Evolutionary conservation across 2,113 vertebrate species (phyloP), one percentile per base, ranked within the genome.

Genomic region (Nipponia nippon): DNA sequence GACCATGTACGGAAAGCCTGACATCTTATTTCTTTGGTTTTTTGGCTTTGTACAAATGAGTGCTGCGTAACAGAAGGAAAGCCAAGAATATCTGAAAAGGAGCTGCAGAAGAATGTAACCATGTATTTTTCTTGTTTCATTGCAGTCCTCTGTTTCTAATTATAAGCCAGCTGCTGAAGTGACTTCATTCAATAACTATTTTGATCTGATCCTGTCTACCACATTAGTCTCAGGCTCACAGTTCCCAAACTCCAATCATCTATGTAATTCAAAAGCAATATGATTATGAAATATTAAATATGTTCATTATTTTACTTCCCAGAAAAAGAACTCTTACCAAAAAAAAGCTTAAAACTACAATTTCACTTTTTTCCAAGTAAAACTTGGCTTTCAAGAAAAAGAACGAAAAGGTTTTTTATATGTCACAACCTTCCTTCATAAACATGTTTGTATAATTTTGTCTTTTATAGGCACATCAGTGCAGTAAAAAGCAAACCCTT

Each of bases 171-270:
- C 52, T 94, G 97, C 91, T 90, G 89, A 91, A 96, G 72, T 97
- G 92, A 97, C 87, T 94, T 96, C 94, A 97, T 94, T 86, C 92
- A 73, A 34, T 56, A 97, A 83, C 71, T 69, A 97, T 97, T 97
- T 96, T 89, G 75, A 94, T 95, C 94, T 95, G 77, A 90, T 89
- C 73, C 93, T 42, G 38, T 94, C 83, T 88, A 36, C 90, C 32
- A 47, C 69, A 47, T 65, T 65, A 87, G 81, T 92, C 32, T 65
- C 36, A 63, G 87, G 70, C 83, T 84, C 53, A 22, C 26, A 84
- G 56, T 83, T 89, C 87, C 79, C 53, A 77, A 69, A 69, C 53
- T 56, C 42, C 44, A 61, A 14, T 75, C 42, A 75, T 65, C 62
- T 80, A 81, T 38, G n/a, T 81, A 63, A 86, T 75, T 85, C 65